phyloP scores from a whole-genome alignment of 2,888 invertebrate species.

The Pyrochroa serraticornis region DNA sequence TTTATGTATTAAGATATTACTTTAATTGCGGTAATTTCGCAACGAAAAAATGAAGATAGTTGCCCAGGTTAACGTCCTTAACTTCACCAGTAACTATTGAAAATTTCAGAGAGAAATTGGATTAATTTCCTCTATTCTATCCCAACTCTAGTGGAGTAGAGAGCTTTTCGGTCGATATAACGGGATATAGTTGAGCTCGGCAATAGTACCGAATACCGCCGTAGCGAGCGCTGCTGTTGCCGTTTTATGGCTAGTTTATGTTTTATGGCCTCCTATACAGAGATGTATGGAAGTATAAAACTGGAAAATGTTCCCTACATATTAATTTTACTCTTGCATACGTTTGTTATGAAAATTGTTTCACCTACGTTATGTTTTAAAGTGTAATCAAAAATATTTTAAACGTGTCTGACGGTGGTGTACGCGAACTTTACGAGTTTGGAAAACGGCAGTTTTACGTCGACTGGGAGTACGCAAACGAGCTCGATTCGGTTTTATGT shows the following conservation, averaged over 20 bases:
- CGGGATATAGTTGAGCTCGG: slow-evolving; percentile 14
- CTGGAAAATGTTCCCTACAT: slow-evolving; percentile 51
- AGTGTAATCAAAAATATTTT: slow-evolving; percentile 36
- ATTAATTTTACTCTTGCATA: slow-evolving; percentile 52
- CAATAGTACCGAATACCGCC: slow-evolving; percentile 32
- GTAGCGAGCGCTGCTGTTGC: slow-evolving; percentile 32
- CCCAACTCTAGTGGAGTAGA: too few species aligned
- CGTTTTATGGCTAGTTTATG: slow-evolving; percentile 53
- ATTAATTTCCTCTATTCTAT: too few species aligned
- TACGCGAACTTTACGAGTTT: slow-evolving; percentile 10
- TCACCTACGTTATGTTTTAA: slow-evolving; percentile 33
- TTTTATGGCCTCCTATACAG: slow-evolving; percentile 51
- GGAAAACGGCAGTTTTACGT: slow-evolving; percentile 8
- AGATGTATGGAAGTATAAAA: slow-evolving; percentile 53
- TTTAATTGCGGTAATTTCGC: too few species aligned
- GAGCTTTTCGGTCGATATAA: slow-evolving; percentile 27
- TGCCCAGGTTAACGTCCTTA: too few species aligned
- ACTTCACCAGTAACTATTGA: too few species aligned
- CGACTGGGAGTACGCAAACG: too few species aligned
- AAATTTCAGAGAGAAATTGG: too few species aligned
- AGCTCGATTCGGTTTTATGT: too few species aligned
- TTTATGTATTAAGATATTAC: too few species aligned
- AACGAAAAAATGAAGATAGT: too few species aligned
- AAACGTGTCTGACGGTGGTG: slow-evolving; percentile 9
- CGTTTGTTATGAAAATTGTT: slow-evolving; percentile 45